Evolutionary conservation across 2,797 vertebrate genomes (phyloP), one percentile per base, ranked within the genome.

Genomic region (Mormyrus proboscirostris): DNA sequence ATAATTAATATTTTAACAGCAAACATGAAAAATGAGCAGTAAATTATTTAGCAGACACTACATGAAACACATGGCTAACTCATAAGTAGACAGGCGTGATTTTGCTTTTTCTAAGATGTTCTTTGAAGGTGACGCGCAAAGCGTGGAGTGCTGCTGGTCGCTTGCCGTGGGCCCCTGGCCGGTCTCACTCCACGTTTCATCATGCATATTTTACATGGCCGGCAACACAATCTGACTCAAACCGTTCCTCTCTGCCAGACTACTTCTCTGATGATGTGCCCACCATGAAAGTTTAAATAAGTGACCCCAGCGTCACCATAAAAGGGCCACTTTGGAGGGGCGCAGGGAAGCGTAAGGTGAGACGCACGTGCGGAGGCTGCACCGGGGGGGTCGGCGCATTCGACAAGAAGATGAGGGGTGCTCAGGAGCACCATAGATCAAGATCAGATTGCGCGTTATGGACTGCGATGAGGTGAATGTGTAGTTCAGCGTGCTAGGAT

Each of bases 131-230:
- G 38, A 41, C 7, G 2, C 38, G 73, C 73, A 73, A 73, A 38
- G 29, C 12, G 29, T 38, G 65, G 12, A 33, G 12, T 14, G 12
- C 29, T 6, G 29, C 1, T 7, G 19, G 73, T 79, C 73, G 7
- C 29, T 79, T n/a, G 73, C 73, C 16, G 7, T 19, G 73, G 73
- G 41, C 16, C 3, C 5, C 73, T 44, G 90, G 89, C 92, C 88
- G 87, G n/a, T 88, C 86, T 41, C 65, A 25, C 57, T 90, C 57
- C 69, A 90, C 92, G 2, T 0, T 88, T 91, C 90, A 91, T 95
- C 93, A 97, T 98, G 91, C 96, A 98, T 97, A 96, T 65, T 95
- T 98, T 98, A 96, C 96, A 97, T 95, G 94, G 94, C 90, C 91
- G 92, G 97, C 95, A 98, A 99, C 96, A 92, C 2, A 95, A 99